Conservation (phyloP, 2,113 vertebrate species). For the Erythrocercus mccallii region DNA sequence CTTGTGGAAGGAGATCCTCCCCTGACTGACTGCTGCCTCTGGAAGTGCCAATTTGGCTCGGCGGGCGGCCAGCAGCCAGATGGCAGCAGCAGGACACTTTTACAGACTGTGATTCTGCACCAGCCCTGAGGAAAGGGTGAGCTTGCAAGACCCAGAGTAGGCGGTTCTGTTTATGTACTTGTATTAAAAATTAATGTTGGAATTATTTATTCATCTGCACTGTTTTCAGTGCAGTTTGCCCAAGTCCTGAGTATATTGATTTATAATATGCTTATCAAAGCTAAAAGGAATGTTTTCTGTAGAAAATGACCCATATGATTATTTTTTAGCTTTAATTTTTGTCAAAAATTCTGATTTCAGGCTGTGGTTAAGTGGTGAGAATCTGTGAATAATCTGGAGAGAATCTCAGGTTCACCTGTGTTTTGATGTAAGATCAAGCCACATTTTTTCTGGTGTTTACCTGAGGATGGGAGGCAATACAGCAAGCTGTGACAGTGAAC, state of each 20-base stretch:
- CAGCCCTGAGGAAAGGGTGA: background rate
- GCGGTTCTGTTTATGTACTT: background rate
- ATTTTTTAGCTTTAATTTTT: background rate
- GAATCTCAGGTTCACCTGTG: background rate
- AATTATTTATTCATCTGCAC: background rate
- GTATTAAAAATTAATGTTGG: background rate
- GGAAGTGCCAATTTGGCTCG: background rate
- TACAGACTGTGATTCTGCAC: background rate
- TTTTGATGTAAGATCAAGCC: background rate
- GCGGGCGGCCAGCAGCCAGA: background rate
- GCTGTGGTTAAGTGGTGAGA: background rate
- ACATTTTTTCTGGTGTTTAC: accelerated
- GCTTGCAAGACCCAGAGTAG: background rate
- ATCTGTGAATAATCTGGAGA: background rate
- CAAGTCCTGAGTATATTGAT: background rate
- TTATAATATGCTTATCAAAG: background rate
- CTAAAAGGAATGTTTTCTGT: background rate
- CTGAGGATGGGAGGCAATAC: background rate
- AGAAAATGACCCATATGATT: background rate
- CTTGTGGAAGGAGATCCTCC: background rate
- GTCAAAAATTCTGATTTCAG: background rate
- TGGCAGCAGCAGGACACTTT: conserved; percentile 31
- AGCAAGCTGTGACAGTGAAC: accelerated
- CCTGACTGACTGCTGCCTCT: background rate
- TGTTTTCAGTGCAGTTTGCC: background rate